phyloP scores from a whole-genome alignment of 2,113 vertebrate genomes.

The Scalopus aquaticus region DNA sequence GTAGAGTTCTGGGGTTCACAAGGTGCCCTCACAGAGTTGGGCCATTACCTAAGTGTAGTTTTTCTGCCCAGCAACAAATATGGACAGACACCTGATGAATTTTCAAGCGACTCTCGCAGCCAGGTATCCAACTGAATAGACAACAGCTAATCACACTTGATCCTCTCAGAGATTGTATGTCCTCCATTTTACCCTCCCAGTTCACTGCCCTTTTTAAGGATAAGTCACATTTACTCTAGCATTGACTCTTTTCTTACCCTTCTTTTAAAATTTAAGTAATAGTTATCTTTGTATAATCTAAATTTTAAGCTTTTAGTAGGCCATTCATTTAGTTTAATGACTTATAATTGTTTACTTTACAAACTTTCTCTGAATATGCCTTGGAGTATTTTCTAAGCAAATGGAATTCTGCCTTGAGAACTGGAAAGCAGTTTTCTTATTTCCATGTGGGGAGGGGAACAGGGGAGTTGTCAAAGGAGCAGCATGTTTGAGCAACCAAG shows the following conservation, averaged over 20 bases:
- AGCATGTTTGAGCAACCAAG: not conserved
- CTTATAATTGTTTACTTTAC: conserved; percentile 9
- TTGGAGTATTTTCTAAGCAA: conserved; percentile 19
- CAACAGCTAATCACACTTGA: not conserved
- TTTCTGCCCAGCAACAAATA: conserved; percentile 43
- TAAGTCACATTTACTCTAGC: not conserved
- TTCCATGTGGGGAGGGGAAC: not conserved
- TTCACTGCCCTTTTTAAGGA: not conserved
- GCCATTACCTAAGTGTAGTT: conserved; percentile 5
- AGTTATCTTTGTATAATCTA: conserved; percentile 32
- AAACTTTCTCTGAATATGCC: conserved; percentile 12
- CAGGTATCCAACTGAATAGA: conserved; percentile 20
- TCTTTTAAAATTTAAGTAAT: conserved; percentile 7
- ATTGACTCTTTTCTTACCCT: not conserved
- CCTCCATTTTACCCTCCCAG: not conserved
- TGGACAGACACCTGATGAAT: conserved; percentile 54
- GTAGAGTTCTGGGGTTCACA: not conserved
- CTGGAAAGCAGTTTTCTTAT: conserved; percentile 19
- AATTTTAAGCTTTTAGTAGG: conserved; percentile 19
- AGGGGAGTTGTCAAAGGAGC: not conserved
- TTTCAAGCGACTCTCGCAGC: conserved; percentile 66
- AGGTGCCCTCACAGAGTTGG: not conserved
- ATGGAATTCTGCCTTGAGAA: conserved; percentile 31
- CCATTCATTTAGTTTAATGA: not conserved
- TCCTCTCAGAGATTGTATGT: not conserved